Conservation (phyloP, 2,113 vertebrate genomes). For the Lasiurus cinereus region DNA sequence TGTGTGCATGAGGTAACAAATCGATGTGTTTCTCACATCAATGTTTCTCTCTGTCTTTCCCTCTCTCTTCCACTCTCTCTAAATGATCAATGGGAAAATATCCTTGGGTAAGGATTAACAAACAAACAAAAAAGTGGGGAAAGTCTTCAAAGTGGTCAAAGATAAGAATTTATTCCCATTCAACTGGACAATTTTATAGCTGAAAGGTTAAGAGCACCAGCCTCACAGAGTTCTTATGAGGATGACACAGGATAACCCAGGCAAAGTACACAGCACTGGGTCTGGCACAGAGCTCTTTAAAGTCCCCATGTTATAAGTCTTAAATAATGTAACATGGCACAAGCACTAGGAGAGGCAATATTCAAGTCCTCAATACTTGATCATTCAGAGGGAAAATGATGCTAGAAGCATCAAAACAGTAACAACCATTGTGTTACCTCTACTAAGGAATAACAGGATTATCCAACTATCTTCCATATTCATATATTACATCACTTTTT, state of each 20-base stretch:
- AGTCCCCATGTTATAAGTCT: neutral
- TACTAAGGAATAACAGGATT: neutral
- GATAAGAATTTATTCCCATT: neutral
- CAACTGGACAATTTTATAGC: neutral
- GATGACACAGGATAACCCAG: fast-evolving
- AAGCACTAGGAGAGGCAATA: neutral
- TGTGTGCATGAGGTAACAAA: no score
- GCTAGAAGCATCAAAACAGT: constrained; percentile 4
- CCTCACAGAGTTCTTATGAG: neutral
- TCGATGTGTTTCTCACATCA: no score
- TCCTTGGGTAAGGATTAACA: no score
- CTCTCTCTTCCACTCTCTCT: no score
- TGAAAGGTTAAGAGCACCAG: neutral
- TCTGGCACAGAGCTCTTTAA: neutral
- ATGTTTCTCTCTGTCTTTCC: no score
- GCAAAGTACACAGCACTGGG: neutral
- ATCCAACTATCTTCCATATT: constrained; percentile 13
- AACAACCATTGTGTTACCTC: neutral
- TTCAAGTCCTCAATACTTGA: neutral
- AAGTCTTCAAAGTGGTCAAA: neutral
- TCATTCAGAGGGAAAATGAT: neutral
- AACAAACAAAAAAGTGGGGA: no score
- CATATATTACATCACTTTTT: constrained; percentile 18
- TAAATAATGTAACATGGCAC: neutral
- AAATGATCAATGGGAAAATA: no score